phyloP scores from a whole-genome alignment of 2,113 vertebrate species.

The Paraplagusia blochii region DNA sequence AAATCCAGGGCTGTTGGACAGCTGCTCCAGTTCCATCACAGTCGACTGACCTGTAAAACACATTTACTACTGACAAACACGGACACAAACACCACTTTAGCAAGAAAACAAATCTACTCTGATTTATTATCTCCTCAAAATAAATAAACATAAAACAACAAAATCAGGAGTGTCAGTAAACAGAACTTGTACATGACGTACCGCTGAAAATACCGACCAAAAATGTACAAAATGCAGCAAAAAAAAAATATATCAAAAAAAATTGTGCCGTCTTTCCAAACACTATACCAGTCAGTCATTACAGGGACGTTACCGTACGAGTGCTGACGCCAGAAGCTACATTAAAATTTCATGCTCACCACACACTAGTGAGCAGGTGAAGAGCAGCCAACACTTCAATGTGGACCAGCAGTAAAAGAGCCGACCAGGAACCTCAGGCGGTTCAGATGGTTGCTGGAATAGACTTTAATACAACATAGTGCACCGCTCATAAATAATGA shows the following conservation, averaged over 20 bases:
- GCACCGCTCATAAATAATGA: conserved; percentile 27
- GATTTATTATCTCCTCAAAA: conserved; percentile 80
- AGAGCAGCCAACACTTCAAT: conserved; percentile 39
- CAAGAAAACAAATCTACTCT: conserved; percentile 48
- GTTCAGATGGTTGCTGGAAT: conserved; percentile 11
- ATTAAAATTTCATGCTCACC: conserved; percentile 15
- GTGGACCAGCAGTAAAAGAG: conserved; percentile 25
- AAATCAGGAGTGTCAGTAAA: conserved; percentile 77
- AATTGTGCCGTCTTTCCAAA: conserved; percentile 61
- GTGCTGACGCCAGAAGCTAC: conserved; percentile 34
- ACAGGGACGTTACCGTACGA: conserved; percentile 22
- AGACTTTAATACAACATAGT: conserved; percentile 22
- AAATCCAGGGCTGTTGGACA: no score
- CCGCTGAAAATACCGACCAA: conserved; percentile 72
- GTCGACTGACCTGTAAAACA: no score
- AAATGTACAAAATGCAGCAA: conserved; percentile 77
- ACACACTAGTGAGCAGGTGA: conserved; percentile 20
- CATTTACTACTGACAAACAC: no score
- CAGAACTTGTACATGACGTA: conserved; percentile 74
- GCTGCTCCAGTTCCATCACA: no score
- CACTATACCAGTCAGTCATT: conserved; percentile 19
- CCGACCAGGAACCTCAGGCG: conserved; percentile 18
- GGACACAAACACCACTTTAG: not conserved
- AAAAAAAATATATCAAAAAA: conserved; percentile 74
- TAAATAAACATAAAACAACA: conserved; percentile 85